Evolutionary conservation across 2,888 invertebrate genomes (phyloP), one percentile per base, ranked within the genome.

Genomic region (Idaea aversata): DNA sequence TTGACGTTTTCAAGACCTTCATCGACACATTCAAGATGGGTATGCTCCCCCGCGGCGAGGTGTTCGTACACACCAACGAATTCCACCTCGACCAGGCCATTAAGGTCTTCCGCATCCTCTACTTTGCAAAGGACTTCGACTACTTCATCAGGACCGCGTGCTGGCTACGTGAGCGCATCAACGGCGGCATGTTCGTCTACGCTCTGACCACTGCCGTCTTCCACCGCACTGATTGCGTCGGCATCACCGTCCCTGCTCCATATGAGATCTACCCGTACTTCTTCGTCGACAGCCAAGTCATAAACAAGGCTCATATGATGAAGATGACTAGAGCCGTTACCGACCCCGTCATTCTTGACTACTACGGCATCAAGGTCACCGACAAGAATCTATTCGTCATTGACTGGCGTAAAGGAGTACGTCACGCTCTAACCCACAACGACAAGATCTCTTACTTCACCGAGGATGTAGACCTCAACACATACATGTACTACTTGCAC

Each of bases 221-320:
- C 82, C 96, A 96, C 83, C 94, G 96, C 62, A 81, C 85, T 5
- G 96, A 96, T 80, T 94, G 95, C 84, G 90, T 93, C 67, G 95
- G 95, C 62, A 88, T 97, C 72, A 91, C 94, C 61, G 84, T 97
- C 34, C 97, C 97, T 34, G 94, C 96, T 35, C 94, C 95, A 59
- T 97, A 97, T 81, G 97, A 97, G 87, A 94, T 97, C 83, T 94
- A 95, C 87, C 97, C 97, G 3, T 94, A 96, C 84, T 94, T 95
- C 88, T 97, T 96, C 93, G 95, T 96, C 82, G 95, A 95, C 87
- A 90, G 94, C 75, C 94, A 96, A 77, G 93, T 96, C 76, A 95
- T 97, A 74, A 94, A 95, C 78, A 94, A 95, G 77, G 96, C 95
- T 0, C 93, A 95, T 76, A 90, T 94, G 82, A 91, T 95, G 85